Evolutionary conservation across 2,888 invertebrate genomes (phyloP), one percentile per base, ranked within the genome.

Genomic region (Argyresthia goedartella): DNA sequence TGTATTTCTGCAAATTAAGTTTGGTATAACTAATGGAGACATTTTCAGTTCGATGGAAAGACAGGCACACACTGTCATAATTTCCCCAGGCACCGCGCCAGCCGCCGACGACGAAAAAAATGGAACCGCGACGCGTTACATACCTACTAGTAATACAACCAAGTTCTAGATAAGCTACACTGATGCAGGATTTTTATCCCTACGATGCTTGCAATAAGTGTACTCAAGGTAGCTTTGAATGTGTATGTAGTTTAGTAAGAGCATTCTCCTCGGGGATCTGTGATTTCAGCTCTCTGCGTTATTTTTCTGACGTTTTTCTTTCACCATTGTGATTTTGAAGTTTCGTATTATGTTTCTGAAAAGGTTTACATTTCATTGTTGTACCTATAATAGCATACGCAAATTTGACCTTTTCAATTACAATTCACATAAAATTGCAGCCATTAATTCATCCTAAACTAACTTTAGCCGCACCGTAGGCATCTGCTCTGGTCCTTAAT

Each of bases 71-170:
- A 52, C 57, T 59, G 51, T 55, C 58, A 59, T 66, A 63, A 67
- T 66, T 66, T 66, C 66, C 66, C 63, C 55, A 55, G 67, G 56
- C 61, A 60, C 56, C 55, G 52, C 50, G 56, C 25, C 25, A 25
- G 25, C 25, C 25, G 25, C 25, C 25, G 54, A 54, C 58, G 60
- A 58, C 62, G 60, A 60, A 47, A 54, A 25, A 49, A 52, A 49
- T 49, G 39, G 15, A 25, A 52, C 44, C 41, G 47, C 44, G 14
- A 51, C 50, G 50, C 51, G 47, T 53, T 52, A 51, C 25, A 25
- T 25, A 25, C 6, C 25, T 25, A 25, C 25, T 25, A 25, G 25
- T 25, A 25, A 25, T 6, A n/a, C 25, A 25, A 25, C 25, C 25
- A 25, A 25, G 25, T 4, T 6, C 25, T 25, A 25, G 25, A 25